Evolutionary conservation across 2,113 vertebrate genomes (phyloP), one percentile per base, ranked within the genome.

Genomic region (Pachyramphus minor): DNA sequence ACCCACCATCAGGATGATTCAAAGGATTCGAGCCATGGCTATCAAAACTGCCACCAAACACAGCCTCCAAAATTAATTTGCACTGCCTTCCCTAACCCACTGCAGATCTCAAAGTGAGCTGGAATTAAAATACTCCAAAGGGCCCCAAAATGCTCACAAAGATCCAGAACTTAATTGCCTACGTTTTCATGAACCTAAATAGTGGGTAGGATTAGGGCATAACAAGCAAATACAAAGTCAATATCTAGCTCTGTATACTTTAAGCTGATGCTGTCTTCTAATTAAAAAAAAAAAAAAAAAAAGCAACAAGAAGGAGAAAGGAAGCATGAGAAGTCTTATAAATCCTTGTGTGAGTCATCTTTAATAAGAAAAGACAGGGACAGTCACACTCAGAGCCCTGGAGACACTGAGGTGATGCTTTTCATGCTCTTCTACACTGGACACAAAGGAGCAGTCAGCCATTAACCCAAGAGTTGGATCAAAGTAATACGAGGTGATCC

Each of bases 401-500:
- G 19, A 69, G 83, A 63, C 11, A 17, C 0, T 15, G 20, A 76
- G 27, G 35, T 2, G 18, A 21, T 52, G 58, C 30, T 91, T 76
- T 69, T 50, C 58, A 23, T 25, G 58, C 18, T 55, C 25, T 49
- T 71, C 74, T 11, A 18, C 3, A 2, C 6, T n/a, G 49, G 30
- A 21, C 25, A 37, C 35, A 75, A 63, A 71, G 55, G 9, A 84
- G 35, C 37, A 79, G 37, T 1, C 23, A 39, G n/a, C 14, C 37
- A 30, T 12, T 12, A 44, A n/a, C 52, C 63, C 47, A 35, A 17
- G 24, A 42, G 31, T 2, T 33, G 39, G 52, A 83, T 9, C 64
- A 41, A 18, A 3, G 5, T 2, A 20, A 33, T 23, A 12, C 0
- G 1, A 73, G 49, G 8, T 12, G 44, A 77, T n/a, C 28, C 30